Percentiles rank a stretch among this genome's conserved stretches.
Conservation (phyloP, 1,140 invertebrate genomes). For the Bombyx mori region DNA sequence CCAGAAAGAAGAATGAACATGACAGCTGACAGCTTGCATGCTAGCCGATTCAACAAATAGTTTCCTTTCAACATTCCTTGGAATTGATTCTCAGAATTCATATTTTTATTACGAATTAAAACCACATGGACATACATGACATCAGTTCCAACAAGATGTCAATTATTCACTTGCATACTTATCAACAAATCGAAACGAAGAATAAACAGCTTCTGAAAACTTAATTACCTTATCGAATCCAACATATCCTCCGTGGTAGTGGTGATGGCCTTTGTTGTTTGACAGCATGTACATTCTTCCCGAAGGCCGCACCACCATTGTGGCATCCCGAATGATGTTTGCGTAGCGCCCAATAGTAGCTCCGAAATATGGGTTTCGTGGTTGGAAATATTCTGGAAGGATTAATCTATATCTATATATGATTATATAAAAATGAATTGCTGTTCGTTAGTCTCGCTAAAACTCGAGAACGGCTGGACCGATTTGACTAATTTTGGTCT, state of each 20-base stretch:
- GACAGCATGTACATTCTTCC: constrained; percentile 79
- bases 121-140: too few species aligned
- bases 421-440: neutral
- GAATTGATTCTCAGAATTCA: too few species aligned
- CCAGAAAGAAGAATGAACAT: too few species aligned
- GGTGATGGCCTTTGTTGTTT: constrained; percentile 79
- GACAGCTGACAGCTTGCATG: too few species aligned
- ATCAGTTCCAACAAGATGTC: neutral
- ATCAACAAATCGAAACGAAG: neutral
- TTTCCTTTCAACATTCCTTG: too few species aligned
- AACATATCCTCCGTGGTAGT: constrained; percentile 87
- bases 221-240: constrained; percentile 87
- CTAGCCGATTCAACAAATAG: too few species aligned
- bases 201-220: neutral
- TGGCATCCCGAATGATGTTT: constrained; percentile 80
- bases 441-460: too few species aligned
- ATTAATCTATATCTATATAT: neutral
- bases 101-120: too few species aligned
- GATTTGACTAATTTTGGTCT: too few species aligned
- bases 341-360: constrained; percentile 91
- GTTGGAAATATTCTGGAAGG: constrained; percentile 73
- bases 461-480: too few species aligned
- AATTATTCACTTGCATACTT: neutral
- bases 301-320: constrained; percentile 42
- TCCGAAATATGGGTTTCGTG: constrained; percentile 89